These are phyloP conservation scores for Archips crataeganus DNA, from an alignment of 2,888 invertebrate genomes.

Conservation along the genomic window DNA sequence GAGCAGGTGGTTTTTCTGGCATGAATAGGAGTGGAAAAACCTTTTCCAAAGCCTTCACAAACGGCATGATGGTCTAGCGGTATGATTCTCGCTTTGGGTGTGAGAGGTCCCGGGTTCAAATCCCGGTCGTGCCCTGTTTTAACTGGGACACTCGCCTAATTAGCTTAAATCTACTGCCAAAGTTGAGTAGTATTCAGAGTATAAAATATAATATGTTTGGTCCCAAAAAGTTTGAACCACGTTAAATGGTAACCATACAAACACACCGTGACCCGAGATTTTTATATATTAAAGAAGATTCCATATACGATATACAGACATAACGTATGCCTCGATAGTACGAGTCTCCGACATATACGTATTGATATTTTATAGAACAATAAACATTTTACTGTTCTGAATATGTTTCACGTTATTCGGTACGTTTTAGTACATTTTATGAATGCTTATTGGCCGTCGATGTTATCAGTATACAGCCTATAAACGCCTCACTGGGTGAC, in stretches of 20 bases:
- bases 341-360: slow-evolving; percentile 42
- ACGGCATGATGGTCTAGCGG: slow-evolving; percentile 65
- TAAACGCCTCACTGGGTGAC: slow-evolving; percentile 4
- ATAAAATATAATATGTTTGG: no score
- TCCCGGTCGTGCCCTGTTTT: slow-evolving; percentile 43
- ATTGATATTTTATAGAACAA: slow-evolving; percentile 67
- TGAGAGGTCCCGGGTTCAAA: slow-evolving; percentile 56
- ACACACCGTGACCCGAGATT: no score
- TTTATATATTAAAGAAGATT: no score
- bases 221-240: no score
- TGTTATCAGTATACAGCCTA: slow-evolving; percentile 41
- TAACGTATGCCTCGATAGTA: not conserved
- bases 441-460: slow-evolving; percentile 44
- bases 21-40: not conserved
- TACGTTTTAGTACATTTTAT: slow-evolving; percentile 45
- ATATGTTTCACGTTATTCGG: slow-evolving; percentile 49
- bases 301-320: no score
- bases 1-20: slow-evolving; percentile 11
- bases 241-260: no score
- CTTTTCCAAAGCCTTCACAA: not conserved
- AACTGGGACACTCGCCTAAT: not conserved
- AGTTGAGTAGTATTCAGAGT: no score
- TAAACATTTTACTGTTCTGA: slow-evolving; percentile 67
- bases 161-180: no score
- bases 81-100: slow-evolving; percentile 64